phyloP scores from a whole-genome alignment of 2,797 vertebrate species.

The Jordanella pulchra region DNA sequence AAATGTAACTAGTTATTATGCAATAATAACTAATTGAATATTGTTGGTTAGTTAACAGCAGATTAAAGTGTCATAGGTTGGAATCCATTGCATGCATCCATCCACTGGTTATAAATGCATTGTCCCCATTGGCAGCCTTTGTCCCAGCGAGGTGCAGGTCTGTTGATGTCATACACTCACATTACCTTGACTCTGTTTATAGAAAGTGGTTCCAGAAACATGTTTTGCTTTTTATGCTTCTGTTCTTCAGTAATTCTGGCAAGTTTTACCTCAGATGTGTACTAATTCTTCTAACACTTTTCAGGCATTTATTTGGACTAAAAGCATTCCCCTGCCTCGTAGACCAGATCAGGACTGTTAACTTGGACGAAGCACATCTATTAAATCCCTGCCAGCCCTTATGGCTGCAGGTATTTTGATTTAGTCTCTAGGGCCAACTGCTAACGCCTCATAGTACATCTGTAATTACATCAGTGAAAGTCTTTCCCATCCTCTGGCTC shows the following conservation, averaged over 20 bases:
- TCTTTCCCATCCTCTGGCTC: constrained; percentile 30
- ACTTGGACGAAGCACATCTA: constrained; percentile 42
- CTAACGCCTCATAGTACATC: constrained; percentile 22
- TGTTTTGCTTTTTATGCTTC: not conserved
- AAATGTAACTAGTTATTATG: no score
- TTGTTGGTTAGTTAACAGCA: not conserved
- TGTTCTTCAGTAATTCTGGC: not conserved
- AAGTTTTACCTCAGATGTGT: not conserved
- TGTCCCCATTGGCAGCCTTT: not conserved
- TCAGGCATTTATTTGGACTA: constrained; percentile 17
- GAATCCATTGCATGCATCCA: no score
- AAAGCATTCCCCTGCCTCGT: not conserved
- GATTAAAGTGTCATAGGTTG: not conserved
- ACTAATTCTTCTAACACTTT: not conserved
- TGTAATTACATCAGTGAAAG: constrained; percentile 45
- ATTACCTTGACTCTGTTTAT: not conserved
- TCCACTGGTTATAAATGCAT: not conserved
- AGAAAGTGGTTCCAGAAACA: not conserved
- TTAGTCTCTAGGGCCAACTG: constrained; percentile 26
- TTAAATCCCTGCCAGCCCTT: constrained; percentile 35
- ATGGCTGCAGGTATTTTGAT: constrained; percentile 61
- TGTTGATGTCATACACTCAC: not conserved
- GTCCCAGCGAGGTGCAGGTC: not conserved
- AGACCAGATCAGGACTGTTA: constrained; percentile 26
- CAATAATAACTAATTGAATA: not conserved